Evolutionary conservation across 92 coral and sea anemone genomes (phyloP).

Genomic region (Palythoa grandiflora): DNA sequence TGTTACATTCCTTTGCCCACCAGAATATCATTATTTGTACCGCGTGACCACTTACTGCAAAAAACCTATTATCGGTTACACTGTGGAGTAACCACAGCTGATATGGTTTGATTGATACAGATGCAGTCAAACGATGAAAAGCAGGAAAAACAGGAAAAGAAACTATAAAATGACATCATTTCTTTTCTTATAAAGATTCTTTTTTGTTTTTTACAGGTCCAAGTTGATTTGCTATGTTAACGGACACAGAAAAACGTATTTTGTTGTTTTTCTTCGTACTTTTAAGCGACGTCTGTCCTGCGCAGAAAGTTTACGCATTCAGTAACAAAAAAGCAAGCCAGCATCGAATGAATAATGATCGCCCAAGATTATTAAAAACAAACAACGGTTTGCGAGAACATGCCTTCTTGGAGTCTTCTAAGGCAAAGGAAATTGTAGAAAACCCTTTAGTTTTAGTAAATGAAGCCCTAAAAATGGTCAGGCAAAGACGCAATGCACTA

Average conservation of each 20-base stretch:
- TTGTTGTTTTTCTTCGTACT: neutral
- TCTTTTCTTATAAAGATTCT: too few relatives aligned
- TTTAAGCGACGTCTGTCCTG: neutral
- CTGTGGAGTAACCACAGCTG: too few relatives aligned
- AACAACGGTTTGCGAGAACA: neutral
- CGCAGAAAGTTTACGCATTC: neutral
- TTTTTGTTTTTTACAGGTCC: neutral
- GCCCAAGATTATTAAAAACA: neutral
- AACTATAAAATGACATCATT: too few relatives aligned
- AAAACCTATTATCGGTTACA: too few relatives aligned
- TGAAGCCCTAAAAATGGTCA: slow-evolving; percentile 8
- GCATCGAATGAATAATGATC: neutral
- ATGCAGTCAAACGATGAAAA: too few relatives aligned
- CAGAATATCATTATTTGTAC: too few relatives aligned
- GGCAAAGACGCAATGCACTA: neutral
- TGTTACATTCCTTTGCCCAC: too few relatives aligned
- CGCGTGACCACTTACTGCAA: too few relatives aligned
- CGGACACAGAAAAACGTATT: neutral
- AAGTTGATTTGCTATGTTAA: slow-evolving; percentile 1
- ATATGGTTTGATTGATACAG: too few relatives aligned
- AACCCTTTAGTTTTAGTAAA: slow-evolving; percentile 18
- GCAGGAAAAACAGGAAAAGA: too few relatives aligned
- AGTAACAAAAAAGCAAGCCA: neutral
- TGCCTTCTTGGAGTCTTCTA: neutral
- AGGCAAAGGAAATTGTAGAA: neutral